Evolutionary conservation across 2,888 invertebrate genomes (phyloP).

Genomic region (Fabriciana adippe): DNA sequence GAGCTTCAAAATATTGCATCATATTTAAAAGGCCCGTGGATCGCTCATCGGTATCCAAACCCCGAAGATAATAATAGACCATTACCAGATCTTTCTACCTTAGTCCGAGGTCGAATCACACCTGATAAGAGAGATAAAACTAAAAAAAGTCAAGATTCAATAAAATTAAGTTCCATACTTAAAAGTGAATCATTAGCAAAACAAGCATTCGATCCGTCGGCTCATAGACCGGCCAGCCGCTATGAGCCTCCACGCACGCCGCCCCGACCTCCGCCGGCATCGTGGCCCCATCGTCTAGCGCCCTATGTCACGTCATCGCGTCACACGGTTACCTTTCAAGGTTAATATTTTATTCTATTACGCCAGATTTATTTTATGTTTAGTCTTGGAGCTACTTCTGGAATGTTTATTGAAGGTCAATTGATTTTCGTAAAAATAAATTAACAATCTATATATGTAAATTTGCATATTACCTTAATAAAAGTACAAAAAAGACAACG

Average conservation of each 20-base stretch:
- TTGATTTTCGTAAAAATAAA: slow-evolving; percentile 16
- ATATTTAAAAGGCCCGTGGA: slow-evolving; percentile 90
- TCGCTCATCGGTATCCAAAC: slow-evolving; percentile 89
- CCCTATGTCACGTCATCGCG: slow-evolving; percentile 80
- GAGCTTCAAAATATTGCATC: slow-evolving; percentile 90
- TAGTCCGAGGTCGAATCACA: slow-evolving; percentile 59
- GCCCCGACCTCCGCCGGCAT: slow-evolving; percentile 75
- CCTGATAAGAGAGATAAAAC: slow-evolving; percentile 74
- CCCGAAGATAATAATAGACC: slow-evolving; percentile 86
- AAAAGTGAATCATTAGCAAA: slow-evolving; percentile 81
- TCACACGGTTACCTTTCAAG: slow-evolving; percentile 89
- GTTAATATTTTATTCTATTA: slow-evolving; percentile 71
- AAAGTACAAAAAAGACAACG: not conserved
- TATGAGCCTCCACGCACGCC: slow-evolving; percentile 87
- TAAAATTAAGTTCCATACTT: slow-evolving; percentile 76
- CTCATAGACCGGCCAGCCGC: slow-evolving; percentile 88
- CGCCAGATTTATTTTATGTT: slow-evolving; percentile 49
- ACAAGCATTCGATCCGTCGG: slow-evolving; percentile 88
- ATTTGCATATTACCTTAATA: not conserved
- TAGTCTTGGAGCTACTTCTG: slow-evolving; percentile 69
- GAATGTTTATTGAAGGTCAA: slow-evolving; percentile 28
- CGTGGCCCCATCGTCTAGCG: slow-evolving; percentile 70
- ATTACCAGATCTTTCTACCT: slow-evolving; percentile 68
- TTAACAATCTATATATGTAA: not conserved
- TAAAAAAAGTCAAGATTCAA: slow-evolving; percentile 59